phyloP scores from a whole-genome alignment of 2,113 vertebrate genomes.

The Lampris incognitus region DNA sequence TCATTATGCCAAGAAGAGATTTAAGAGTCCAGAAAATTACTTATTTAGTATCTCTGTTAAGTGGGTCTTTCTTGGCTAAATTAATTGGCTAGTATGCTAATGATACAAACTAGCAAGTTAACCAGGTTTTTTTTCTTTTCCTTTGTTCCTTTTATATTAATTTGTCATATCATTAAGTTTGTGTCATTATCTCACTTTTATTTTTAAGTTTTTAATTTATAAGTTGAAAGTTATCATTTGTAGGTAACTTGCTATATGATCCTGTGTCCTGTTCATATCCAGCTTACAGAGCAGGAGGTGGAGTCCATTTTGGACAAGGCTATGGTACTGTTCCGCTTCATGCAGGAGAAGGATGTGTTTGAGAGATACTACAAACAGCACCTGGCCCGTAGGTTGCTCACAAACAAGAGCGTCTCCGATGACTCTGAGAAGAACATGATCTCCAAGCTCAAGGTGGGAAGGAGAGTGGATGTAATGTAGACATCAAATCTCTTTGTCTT shows the following conservation, averaged over 20 bases:
- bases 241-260: background rate
- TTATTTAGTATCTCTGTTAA: background rate
- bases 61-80: too few species aligned
- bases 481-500: background rate
- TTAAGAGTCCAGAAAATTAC: too few species aligned
- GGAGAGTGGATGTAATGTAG: background rate
- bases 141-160: background rate
- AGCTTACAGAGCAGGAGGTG: constrained; percentile 99
- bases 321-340: constrained; percentile 99
- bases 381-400: constrained; percentile 95
- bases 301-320: constrained; percentile 99
- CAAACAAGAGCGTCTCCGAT: constrained; percentile 98
- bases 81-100: background rate
- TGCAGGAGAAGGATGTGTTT: constrained; percentile 99
- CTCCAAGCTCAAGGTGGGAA: constrained; percentile 94
- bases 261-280: constrained; percentile 30
- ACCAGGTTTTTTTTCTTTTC: too few species aligned
- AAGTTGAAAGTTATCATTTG: background rate
- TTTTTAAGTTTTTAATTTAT: too few species aligned
- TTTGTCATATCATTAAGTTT: background rate
- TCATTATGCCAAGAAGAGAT: too few species aligned
- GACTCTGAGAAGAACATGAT: constrained; percentile 99
- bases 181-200: too few species aligned
- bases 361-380: constrained; percentile 99
- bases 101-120: background rate